phyloP scores from a whole-genome alignment of 1,140 invertebrate genomes.

The Drosophila sturtevanti region DNA sequence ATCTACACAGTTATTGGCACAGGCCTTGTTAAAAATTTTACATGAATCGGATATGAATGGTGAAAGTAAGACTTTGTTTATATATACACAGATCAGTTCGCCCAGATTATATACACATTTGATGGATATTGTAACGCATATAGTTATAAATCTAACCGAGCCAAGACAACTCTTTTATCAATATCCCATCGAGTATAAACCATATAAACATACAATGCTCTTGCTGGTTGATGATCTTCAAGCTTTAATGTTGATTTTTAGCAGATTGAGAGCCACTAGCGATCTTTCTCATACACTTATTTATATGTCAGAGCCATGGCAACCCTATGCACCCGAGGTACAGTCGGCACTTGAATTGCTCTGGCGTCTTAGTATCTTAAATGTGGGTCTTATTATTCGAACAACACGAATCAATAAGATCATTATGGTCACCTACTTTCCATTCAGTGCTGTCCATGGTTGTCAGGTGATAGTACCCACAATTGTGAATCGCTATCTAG shows the following conservation, averaged over 20 bases:
- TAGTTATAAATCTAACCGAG: slow-evolving; percentile 12
- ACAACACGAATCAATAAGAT: background rate
- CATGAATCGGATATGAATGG: slow-evolving; percentile 49
- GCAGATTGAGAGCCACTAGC: slow-evolving; percentile 40
- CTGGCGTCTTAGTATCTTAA: slow-evolving; percentile 61
- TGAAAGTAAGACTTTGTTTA: slow-evolving; percentile 38
- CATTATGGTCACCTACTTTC: slow-evolving; percentile 55
- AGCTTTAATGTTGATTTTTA: slow-evolving; percentile 35
- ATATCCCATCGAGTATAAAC: slow-evolving; percentile 40
- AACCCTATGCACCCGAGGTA: slow-evolving; percentile 12
- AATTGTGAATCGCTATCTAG: slow-evolving; percentile 48
- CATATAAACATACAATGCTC: slow-evolving; percentile 52
- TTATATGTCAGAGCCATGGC: slow-evolving; percentile 47
- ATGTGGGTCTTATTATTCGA: slow-evolving; percentile 41
- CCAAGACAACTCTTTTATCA: slow-evolving; percentile 29
- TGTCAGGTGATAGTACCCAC: slow-evolving; percentile 42
- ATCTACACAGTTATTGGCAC: slow-evolving; percentile 7
- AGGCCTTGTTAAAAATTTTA: slow-evolving; percentile 44
- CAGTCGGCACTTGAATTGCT: slow-evolving; percentile 39
- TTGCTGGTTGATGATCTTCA: slow-evolving; percentile 50
- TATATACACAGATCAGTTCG: slow-evolving; percentile 35
- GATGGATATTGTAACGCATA: slow-evolving; percentile 24
- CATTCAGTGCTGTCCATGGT: slow-evolving; percentile 31
- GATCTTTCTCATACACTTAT: slow-evolving; percentile 60
- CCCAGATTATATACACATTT: slow-evolving; percentile 1